Evolutionary conservation across 2,888 invertebrate genomes (phyloP).

Genomic region (Hypena proboscidalis): DNA sequence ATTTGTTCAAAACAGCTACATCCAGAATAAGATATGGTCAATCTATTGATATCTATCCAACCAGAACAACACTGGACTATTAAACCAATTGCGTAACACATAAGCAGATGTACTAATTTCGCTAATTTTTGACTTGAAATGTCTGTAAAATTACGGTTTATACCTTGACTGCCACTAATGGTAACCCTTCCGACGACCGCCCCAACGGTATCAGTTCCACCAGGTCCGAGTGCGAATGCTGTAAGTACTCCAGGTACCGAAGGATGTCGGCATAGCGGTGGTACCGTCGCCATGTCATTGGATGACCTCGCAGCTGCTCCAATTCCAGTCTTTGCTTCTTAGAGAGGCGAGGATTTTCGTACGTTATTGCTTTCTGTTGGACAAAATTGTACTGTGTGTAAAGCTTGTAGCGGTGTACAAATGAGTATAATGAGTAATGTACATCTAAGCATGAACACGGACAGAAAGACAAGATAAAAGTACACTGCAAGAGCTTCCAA

Average conservation of each 20-base stretch:
- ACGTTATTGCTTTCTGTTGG: constrained; percentile 87
- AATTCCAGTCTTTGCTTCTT: constrained; percentile 86
- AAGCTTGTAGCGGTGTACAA: no score
- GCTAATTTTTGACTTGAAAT: no score
- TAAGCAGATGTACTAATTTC: no score
- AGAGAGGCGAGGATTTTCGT: constrained; percentile 88
- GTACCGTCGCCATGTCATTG: constrained; percentile 90
- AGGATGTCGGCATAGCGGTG: constrained; percentile 89
- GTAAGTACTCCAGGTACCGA: constrained; percentile 88
- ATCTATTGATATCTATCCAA: no score
- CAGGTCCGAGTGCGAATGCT: constrained; percentile 86
- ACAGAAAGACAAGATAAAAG: no score
- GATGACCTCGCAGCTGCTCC: constrained; percentile 85
- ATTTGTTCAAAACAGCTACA: no score
- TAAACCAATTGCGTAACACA: no score
- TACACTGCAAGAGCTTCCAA: no score
- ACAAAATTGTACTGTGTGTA: background rate
- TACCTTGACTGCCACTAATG: constrained; percentile 89
- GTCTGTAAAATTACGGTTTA: background rate
- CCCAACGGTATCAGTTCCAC: constrained; percentile 90
- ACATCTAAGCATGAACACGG: no score
- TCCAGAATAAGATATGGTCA: no score
- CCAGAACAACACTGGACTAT: no score
- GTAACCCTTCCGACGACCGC: constrained; percentile 89
- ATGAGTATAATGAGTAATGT: no score